Conservation (phyloP, 2,113 vertebrate genomes). For the Cercocebus atys region DNA sequence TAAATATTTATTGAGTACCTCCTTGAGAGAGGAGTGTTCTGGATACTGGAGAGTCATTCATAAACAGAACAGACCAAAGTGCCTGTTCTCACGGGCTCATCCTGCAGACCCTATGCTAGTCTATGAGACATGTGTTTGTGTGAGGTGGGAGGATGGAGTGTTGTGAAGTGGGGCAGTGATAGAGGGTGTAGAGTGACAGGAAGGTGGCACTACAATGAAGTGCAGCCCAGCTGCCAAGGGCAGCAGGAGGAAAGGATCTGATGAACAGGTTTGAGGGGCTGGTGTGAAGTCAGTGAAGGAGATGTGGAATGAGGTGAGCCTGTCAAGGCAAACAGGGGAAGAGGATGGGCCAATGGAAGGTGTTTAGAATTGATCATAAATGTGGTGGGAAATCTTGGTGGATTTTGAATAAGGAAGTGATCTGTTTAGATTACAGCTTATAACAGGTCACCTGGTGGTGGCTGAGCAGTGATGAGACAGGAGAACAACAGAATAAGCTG, state of each 20-base stretch:
- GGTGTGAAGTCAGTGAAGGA: background rate
- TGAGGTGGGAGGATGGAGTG: background rate
- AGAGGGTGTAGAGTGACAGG: fast-evolving
- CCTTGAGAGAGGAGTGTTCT: background rate
- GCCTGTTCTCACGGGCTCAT: background rate
- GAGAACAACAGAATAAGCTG: background rate
- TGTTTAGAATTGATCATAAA: background rate
- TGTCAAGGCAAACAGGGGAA: background rate
- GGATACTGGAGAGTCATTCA: background rate
- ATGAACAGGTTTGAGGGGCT: background rate
- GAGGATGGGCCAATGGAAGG: background rate
- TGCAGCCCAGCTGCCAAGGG: background rate
- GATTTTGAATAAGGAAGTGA: background rate
- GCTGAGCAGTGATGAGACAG: background rate
- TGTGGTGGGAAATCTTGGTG: background rate
- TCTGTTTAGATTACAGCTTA: background rate
- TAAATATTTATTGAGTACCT: background rate
- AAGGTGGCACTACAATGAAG: background rate
- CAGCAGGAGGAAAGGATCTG: background rate
- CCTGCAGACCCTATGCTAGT: fast-evolving
- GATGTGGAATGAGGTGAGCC: fast-evolving
- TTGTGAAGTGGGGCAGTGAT: fast-evolving
- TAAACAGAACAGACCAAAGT: background rate
- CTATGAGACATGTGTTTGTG: fast-evolving
- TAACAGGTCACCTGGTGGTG: background rate